phyloP scores from a whole-genome alignment of 1,140 invertebrate species.

The Eumaeus atala region DNA sequence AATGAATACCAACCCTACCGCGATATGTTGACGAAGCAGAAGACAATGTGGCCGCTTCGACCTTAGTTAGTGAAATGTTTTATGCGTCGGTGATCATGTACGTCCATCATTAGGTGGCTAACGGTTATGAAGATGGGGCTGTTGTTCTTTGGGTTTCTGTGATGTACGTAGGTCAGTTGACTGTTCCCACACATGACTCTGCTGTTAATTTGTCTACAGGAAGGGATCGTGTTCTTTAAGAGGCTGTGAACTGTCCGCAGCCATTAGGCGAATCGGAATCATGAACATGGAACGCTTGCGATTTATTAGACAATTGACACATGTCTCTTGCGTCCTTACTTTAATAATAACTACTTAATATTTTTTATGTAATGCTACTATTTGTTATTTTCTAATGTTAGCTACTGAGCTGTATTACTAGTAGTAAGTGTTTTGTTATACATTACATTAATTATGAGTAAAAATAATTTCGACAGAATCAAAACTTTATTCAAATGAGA shows the following conservation, averaged over 20 bases:
- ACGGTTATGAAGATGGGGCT: constrained; percentile 46
- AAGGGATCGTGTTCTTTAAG: background rate
- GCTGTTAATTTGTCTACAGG: constrained; percentile 2
- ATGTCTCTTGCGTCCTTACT: too few relatives aligned
- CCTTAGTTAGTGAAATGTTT: constrained; percentile 62
- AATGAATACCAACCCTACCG: background rate
- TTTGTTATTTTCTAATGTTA: too few relatives aligned
- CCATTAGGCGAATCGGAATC: background rate
- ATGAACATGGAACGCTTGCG: background rate
- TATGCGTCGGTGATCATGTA: constrained; percentile 47
- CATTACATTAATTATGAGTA: too few relatives aligned
- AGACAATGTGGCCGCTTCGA: constrained; percentile 33
- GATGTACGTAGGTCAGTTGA: constrained; percentile 2
- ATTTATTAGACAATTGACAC: too few relatives aligned
- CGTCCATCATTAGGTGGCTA: constrained; percentile 52
- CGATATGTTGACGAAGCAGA: constrained; percentile 15
- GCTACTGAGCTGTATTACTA: too few relatives aligned
- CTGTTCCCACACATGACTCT: constrained; percentile 1
- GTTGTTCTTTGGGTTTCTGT: constrained; percentile 28
- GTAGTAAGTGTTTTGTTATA: too few relatives aligned
- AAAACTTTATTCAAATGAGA: too few relatives aligned
- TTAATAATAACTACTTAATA: background rate
- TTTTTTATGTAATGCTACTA: too few relatives aligned
- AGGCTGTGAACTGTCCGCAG: background rate
- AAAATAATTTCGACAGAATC: too few relatives aligned